These are phyloP conservation scores for Montipora sp. DNA, from an alignment of 64 coral and sea anemone species.

Conservation along the genomic window DNA sequence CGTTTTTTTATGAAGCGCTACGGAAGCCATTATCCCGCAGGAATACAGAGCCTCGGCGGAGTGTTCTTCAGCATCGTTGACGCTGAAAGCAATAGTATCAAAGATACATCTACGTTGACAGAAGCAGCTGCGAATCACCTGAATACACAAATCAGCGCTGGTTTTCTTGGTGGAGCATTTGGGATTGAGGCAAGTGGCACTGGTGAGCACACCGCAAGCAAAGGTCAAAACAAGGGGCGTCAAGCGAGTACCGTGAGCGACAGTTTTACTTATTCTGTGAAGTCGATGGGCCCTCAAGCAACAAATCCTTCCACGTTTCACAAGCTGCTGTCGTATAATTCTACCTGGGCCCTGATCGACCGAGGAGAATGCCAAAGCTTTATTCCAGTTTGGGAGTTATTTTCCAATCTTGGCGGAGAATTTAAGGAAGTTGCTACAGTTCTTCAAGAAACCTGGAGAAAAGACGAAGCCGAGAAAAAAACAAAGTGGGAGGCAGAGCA, in stretches of 20 bases:
- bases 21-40: constrained; percentile 55
- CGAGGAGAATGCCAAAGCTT: neutral
- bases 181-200: neutral
- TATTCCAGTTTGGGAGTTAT: constrained; percentile 34
- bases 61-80: constrained; percentile 3
- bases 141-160: neutral
- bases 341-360: constrained; percentile 47
- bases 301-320: neutral
- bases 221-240: neutral
- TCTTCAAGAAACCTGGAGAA: neutral
- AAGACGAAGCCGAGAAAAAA: neutral
- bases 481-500: neutral
- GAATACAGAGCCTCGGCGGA: constrained; percentile 32
- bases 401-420: neutral
- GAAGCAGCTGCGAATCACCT: neutral
- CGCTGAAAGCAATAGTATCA: neutral
- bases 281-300: neutral
- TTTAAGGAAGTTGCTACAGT: neutral
- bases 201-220: neutral
- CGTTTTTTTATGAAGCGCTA: constrained; percentile 32
- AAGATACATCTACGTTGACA: neutral
- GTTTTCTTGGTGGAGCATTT: neutral
- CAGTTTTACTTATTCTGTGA: neutral
- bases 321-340: constrained; percentile 20
- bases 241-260: neutral